A percentile compares a stretch with the other conserved stretches of the same genome.
phyloP scores from a whole-genome alignment of 2,797 vertebrate species.

The Enteromius treurensis region DNA sequence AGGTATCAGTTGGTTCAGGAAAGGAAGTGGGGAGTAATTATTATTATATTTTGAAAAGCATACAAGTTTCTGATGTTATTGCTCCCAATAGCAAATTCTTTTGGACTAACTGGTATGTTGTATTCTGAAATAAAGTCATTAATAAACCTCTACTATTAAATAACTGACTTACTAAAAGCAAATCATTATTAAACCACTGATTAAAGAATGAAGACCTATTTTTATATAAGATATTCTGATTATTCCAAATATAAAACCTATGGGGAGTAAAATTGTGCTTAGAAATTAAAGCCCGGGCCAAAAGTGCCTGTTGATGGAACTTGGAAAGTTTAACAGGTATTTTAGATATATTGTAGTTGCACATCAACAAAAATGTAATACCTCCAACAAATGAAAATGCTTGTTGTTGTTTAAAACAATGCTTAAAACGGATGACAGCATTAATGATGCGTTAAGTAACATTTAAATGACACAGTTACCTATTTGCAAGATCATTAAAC shows the following conservation, averaged over 20 bases:
- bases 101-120: not conserved
- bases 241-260: no score
- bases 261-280: not conserved
- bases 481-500: constrained; percentile 57
- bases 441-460: constrained; percentile 69
- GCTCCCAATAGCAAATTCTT: not conserved
- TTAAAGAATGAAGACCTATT: no score
- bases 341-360: not conserved
- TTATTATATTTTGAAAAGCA: not conserved
- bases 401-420: no score
- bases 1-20: no score
- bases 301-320: not conserved
- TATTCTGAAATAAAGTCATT: not conserved
- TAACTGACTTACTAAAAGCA: not conserved
- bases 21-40: no score
- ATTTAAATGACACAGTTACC: constrained; percentile 67
- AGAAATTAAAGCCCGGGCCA: not conserved
- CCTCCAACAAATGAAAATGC: not conserved
- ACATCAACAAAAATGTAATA: not conserved
- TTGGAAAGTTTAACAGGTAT: no score
- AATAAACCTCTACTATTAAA: not conserved
- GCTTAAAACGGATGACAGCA: constrained; percentile 56
- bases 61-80: not conserved
- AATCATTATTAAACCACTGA: no score
- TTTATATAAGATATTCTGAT: no score